These are phyloP conservation scores for Lota lota DNA, from an alignment of 2,113 vertebrate species.

Conservation along the genomic window DNA sequence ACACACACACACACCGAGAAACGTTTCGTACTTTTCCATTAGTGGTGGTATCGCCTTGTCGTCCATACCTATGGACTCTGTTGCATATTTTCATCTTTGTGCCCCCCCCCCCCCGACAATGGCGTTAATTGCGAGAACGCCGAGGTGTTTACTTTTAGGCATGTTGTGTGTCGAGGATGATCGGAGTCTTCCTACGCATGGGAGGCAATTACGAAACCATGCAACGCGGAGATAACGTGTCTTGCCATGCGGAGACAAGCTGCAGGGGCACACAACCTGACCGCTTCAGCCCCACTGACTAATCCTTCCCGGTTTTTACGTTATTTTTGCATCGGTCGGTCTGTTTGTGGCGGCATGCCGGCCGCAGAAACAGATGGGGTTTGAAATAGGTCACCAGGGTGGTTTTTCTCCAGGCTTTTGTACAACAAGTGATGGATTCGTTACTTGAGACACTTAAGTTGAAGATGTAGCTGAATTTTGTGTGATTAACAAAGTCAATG, in stretches of 20 bases:
- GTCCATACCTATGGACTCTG: not conserved
- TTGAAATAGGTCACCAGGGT: slow-evolving; percentile 52
- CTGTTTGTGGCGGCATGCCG: slow-evolving; percentile 19
- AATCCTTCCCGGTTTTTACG: slow-evolving; percentile 28
- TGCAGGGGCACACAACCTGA: slow-evolving; percentile 27
- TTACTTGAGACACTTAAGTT: slow-evolving; percentile 37
- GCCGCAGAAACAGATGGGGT: slow-evolving; percentile 52
- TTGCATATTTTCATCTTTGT: slow-evolving; percentile 22
- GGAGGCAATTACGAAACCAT: slow-evolving; percentile 18
- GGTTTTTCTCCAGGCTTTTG: slow-evolving; percentile 19
- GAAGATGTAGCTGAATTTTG: slow-evolving; percentile 23
- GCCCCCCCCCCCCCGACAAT: not conserved
- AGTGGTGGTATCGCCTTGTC: too few species aligned
- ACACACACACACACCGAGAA: too few species aligned
- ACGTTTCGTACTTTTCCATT: too few species aligned
- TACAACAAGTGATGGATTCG: slow-evolving; percentile 12
- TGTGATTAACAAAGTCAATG: not conserved
- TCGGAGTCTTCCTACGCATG: slow-evolving; percentile 17
- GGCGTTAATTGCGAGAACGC: slow-evolving; percentile 30
- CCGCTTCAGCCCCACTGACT: slow-evolving; percentile 40
- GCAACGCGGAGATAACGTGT: slow-evolving; percentile 13
- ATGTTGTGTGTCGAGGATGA: slow-evolving; percentile 6
- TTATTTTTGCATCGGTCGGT: too few species aligned
- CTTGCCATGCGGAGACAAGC: slow-evolving; percentile 11
- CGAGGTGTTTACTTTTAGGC: slow-evolving; percentile 7